Conservation (phyloP, 2,797 vertebrate species). For the Sus cebifrons region DNA sequence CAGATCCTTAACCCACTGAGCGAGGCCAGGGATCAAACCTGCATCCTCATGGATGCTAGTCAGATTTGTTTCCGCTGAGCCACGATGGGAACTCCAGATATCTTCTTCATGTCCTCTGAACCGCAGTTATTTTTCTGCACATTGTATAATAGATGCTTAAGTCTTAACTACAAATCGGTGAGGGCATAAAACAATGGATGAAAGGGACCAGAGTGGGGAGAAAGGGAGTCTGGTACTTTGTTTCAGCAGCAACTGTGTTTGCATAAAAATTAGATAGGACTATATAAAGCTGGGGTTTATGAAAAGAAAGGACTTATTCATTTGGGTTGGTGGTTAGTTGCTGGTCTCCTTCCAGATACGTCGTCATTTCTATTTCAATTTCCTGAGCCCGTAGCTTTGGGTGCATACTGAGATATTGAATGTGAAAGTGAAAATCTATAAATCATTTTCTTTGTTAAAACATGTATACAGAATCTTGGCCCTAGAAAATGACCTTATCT, state of each 20-base stretch:
- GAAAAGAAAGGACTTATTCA: conserved; percentile 21
- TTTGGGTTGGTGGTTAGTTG: neutral
- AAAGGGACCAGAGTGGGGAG: neutral
- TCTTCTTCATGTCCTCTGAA: neutral
- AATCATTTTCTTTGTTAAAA: conserved; percentile 55
- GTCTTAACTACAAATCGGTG: neutral
- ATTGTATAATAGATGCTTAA: neutral
- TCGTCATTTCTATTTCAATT: conserved; percentile 43
- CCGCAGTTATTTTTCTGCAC: neutral
- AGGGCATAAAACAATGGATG: neutral
- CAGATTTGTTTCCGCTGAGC: too few species aligned
- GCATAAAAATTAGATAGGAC: neutral
- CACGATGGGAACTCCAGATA: too few species aligned
- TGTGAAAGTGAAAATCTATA: conserved; percentile 10
- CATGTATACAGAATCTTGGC: neutral
- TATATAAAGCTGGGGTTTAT: neutral
- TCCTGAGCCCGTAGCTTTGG: neutral
- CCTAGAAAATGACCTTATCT: neutral
- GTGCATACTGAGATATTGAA: neutral
- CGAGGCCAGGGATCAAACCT: too few species aligned
- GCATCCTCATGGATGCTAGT: too few species aligned
- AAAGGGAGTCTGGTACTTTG: neutral
- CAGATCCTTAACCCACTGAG: too few species aligned
- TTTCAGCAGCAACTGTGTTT: neutral
- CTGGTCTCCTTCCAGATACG: neutral